Percentiles rank a stretch among this genome's conserved stretches.
These are phyloP conservation scores for Salminus brasiliensis DNA, from an alignment of 2,113 vertebrate species.

Conservation along the genomic window DNA sequence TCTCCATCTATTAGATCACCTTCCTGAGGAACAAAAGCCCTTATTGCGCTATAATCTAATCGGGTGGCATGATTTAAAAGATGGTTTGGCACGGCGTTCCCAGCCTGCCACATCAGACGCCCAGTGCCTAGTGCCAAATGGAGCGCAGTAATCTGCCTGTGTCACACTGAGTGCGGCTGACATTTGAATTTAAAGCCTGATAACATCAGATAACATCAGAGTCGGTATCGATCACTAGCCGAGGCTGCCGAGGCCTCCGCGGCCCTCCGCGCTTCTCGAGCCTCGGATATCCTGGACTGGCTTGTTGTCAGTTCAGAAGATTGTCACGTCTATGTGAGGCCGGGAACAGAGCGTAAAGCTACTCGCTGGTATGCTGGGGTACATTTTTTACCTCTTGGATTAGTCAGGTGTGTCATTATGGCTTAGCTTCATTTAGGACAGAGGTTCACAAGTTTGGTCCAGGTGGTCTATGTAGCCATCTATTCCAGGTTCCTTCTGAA, in stretches of 20 bases:
- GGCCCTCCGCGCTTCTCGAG: slow-evolving; percentile 25
- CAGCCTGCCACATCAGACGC: slow-evolving; percentile 60
- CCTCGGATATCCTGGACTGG: slow-evolving; percentile 38
- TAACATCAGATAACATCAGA: slow-evolving; percentile 73
- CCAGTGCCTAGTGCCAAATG: slow-evolving; percentile 61
- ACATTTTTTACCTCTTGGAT: neutral
- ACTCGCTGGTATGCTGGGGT: neutral
- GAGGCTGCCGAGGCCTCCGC: slow-evolving; percentile 52
- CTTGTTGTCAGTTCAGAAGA: slow-evolving; percentile 12
- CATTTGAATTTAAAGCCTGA: slow-evolving; percentile 75
- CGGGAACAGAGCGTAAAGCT: neutral
- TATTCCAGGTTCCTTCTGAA: too few species aligned
- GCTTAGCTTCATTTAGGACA: too few species aligned
- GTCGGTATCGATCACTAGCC: slow-evolving; percentile 69
- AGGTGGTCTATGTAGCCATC: too few species aligned
- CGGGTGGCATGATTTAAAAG: slow-evolving; percentile 57
- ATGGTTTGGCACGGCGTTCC: slow-evolving; percentile 63
- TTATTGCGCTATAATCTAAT: slow-evolving; percentile 53
- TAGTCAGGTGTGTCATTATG: too few species aligned
- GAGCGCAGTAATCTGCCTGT: slow-evolving; percentile 65
- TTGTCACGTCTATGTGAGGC: too few species aligned
- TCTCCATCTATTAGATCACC: slow-evolving; percentile 33
- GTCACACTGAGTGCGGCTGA: slow-evolving; percentile 68
- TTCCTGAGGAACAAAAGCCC: slow-evolving; percentile 25
- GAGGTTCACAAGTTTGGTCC: too few species aligned